Evolutionary conservation across 2,113 vertebrate species (phyloP).

Genomic region (Muscicapa adusta): DNA sequence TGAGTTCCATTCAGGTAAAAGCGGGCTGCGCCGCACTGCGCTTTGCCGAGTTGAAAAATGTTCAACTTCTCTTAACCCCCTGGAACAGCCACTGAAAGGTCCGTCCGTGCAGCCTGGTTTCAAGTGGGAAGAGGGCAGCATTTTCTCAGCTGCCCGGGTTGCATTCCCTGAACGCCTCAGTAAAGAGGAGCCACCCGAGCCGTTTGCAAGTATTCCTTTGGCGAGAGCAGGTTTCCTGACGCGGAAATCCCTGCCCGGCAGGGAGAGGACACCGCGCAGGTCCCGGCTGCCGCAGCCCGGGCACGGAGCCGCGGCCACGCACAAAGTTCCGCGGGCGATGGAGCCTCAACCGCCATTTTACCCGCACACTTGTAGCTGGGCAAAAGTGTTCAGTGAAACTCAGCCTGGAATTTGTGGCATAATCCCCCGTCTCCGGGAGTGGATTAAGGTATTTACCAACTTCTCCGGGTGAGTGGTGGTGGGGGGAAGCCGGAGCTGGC

Average conservation of each 20-base stretch:
- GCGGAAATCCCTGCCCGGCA: background rate
- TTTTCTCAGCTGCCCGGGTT: background rate
- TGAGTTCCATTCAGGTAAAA: slow-evolving; percentile 46
- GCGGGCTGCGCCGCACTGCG: background rate
- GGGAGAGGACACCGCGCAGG: background rate
- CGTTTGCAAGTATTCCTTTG: background rate
- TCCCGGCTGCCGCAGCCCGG: background rate
- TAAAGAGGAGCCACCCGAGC: background rate
- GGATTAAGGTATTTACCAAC: slow-evolving; percentile 65
- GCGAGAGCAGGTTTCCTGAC: slow-evolving; percentile 1
- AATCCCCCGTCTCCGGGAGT: slow-evolving; percentile 32
- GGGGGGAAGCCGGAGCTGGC: background rate
- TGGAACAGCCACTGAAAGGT: background rate
- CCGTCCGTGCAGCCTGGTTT: background rate
- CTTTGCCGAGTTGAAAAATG: slow-evolving; percentile 37
- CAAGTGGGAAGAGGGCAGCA: slow-evolving; percentile 19
- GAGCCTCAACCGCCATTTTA: slow-evolving; percentile 68
- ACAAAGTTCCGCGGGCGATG: slow-evolving; percentile 6
- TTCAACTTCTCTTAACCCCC: slow-evolving; percentile 20
- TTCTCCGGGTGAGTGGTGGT: background rate
- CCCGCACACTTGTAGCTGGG: slow-evolving; percentile 67
- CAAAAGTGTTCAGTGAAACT: slow-evolving; percentile 25
- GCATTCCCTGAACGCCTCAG: background rate
- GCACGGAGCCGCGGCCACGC: slow-evolving; percentile 12
- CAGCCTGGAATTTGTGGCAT: slow-evolving; percentile 25